These are phyloP conservation scores for Chrysodeixis includens DNA, from an alignment of 2,888 invertebrate species.

Conservation along the genomic window DNA sequence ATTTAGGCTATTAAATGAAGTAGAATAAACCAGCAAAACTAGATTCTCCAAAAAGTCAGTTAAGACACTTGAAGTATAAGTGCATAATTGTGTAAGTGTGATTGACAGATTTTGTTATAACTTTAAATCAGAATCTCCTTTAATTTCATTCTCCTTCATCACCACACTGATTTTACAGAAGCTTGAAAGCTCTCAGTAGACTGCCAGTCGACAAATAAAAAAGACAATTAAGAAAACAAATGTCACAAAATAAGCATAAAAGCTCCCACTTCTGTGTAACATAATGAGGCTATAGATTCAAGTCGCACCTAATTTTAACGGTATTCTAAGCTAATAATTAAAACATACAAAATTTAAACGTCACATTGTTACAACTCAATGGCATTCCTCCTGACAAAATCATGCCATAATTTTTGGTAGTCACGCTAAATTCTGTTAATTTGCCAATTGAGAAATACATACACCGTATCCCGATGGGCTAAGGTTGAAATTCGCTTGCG, in stretches of 20 bases:
- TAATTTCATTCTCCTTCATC: too few relatives aligned
- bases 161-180: too few relatives aligned
- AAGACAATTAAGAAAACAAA: constrained; percentile 25
- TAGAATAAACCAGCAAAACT: too few relatives aligned
- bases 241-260: constrained; percentile 28
- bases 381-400: constrained; percentile 67
- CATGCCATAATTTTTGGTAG: constrained; percentile 67
- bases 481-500: constrained; percentile 54
- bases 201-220: not conserved
- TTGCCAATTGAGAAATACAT: constrained; percentile 32
- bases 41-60: too few relatives aligned
- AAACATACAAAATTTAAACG: constrained; percentile 62
- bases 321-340: constrained; percentile 52
- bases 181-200: not conserved
- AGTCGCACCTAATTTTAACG: constrained; percentile 41
- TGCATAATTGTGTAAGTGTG: too few relatives aligned
- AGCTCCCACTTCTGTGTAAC: constrained; percentile 17
- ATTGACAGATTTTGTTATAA: too few relatives aligned
- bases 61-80: too few relatives aligned
- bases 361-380: constrained; percentile 64
- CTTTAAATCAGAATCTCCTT: too few relatives aligned
- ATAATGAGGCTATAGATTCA: constrained; percentile 26
- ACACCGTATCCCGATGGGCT: constrained; percentile 33
- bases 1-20: too few relatives aligned
- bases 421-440: constrained; percentile 59